Conservation (phyloP, 2,797 vertebrate genomes). For the Cyprinodon diabolis region DNA sequence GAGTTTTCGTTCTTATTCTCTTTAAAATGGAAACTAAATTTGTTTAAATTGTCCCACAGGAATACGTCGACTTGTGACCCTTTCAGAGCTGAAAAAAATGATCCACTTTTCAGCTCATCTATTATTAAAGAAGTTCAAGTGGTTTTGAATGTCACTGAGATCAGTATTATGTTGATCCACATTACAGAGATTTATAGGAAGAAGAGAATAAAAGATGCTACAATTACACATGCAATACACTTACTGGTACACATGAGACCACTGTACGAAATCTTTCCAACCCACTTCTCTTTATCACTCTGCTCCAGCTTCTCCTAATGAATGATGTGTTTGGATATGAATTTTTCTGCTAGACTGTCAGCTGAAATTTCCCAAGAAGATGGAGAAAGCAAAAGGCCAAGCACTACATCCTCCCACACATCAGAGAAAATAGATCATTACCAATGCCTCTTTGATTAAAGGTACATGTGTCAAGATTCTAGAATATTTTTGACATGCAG, state of each 20-base stretch:
- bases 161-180: conserved; percentile 10
- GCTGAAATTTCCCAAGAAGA: neutral
- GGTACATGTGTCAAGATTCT: neutral
- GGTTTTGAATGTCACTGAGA: conserved; percentile 26
- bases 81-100: conserved; percentile 6
- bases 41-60: neutral
- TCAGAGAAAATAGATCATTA: neutral
- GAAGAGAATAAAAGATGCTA: conserved; percentile 1
- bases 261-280: neutral
- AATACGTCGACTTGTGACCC: neutral
- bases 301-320: neutral
- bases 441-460: neutral
- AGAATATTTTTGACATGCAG: neutral
- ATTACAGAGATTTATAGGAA: conserved; percentile 7
- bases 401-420: neutral
- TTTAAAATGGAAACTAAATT: neutral
- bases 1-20: neutral
- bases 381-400: neutral
- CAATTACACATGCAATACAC: neutral
- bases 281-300: neutral
- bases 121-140: conserved; percentile 44
- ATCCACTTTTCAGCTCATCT: conserved; percentile 37
- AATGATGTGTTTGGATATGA: neutral
- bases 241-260: neutral
- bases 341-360: neutral